Evolutionary conservation across 2,797 vertebrate genomes (phyloP), one percentile per base, ranked within the genome.

Genomic region (Macropodus opercularis): DNA sequence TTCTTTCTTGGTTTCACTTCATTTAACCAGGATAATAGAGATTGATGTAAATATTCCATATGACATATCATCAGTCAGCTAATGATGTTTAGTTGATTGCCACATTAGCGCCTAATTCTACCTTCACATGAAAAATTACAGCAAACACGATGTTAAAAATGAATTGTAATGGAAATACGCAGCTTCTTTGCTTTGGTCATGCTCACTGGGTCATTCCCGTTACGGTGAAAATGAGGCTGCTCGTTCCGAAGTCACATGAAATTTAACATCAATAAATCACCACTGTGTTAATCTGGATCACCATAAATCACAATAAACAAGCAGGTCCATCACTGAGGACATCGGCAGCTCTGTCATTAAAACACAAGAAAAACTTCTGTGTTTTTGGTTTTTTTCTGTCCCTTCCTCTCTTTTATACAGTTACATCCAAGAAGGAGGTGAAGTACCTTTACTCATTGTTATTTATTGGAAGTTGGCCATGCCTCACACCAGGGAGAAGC

Each of bases 41-140:
- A 84, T 85, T 81, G 68, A 85, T 85, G 78, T 72, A 81, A 80
- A 83, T 80, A 81, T 84, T 74, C 63, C 58, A 69, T 65, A 71
- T 70, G 78, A 81, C 56, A 72, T 36, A 36, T 70, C 72, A 64
- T 85, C 66, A 74, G 78, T 77, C 42, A 64, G 61, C 65, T 81
- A 83, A 79, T 79, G 69, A 81, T 77, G 60, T 79, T 81, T 80
- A 72, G 58, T 77, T 81, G 66, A 83, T 77, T 80, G 72, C 47
- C 75, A 72, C 64, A 76, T 87, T 75, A 81, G 54, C 58, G 31
- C 47, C 73, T 83, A 59, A 79, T 62, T 60, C 49, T 51, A 59
- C 71, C 60, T 57, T 70, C 63, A 34, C 42, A 35, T 56, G 58
- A 86, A 66, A 63, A 72, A 68, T 80, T 60, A 63, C 15, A 8